Base-by-base conservation (phyloP, 2,797 vertebrate genomes). In the Rhinophrynus dorsalis region DNA sequence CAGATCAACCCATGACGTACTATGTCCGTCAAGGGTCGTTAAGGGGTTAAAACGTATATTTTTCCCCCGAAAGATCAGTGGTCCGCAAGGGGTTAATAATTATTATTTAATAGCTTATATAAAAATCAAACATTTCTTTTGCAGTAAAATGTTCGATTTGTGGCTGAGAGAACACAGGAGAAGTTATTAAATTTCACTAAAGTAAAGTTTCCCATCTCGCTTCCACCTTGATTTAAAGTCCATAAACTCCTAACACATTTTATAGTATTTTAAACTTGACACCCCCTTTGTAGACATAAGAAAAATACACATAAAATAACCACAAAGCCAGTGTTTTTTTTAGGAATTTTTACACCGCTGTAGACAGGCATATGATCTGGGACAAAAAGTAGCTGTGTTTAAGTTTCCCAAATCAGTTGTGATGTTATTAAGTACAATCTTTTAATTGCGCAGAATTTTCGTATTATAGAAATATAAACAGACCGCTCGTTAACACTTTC, bases 181-280 rank as follows among this genome's bases (percentile, higher is more conserved):
- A 29, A 26, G 38, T 42, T 21, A 26, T 37, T 48, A 24, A 21
- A 26, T 70, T 55, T 56, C 48, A 24, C 48, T 18, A 11, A 33
- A 32, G 58, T 58, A 56, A 55, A 42, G 1, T 18, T 32, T 18
- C 52, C 52, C 30, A 56, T 37, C 32, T 23, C 30, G 24, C 23
- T 57, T 57, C 51, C 68, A 45, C 15, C 48, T 23, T 61, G 33
- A 48, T 63, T 57, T 56, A 47, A 48, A 56, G 51, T 29, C 68
- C 68, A 64, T 71, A 64, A 71, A 71, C 51, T 12, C 32, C 52
- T n/a, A 13, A 37, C 60, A 50, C 51, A 17, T 56, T 71, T 71
- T 71, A 63, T 57, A 71, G 60, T 20, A 47, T 50, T 29, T 57
- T 71, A 57, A 63, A 71, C 68, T 15, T 32, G 68, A 71, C 40